Evolutionary conservation across 2,113 vertebrate genomes (phyloP), one percentile per base, ranked within the genome.

Genomic region (Perognathus longimembris): DNA sequence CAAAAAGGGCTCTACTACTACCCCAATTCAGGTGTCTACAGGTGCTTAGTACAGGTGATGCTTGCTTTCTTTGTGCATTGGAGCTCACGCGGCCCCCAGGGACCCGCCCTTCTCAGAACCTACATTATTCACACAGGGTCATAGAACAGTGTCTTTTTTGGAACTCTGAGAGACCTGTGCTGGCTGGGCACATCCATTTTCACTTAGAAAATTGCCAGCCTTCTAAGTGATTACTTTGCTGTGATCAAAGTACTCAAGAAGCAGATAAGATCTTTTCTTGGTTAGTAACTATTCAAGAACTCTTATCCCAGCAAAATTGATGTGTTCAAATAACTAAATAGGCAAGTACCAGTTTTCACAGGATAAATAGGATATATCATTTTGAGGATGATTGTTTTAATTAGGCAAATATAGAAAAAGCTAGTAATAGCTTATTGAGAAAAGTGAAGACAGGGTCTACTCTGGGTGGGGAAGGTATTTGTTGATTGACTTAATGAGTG

Each of bases 181-280:
- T 90, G 82, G 67, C 82, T 70, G 38, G 34, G 36, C 34, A 30
- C 59, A 34, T 88, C 71, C 6, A 7, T 76, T 95, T 79, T 71
- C 93, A 84, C 90, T 92, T 89, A 94, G 87, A 74, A 90, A 86
- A 91, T 81, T 87, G 45, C 40, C 76, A 50, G 42, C 42, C 67
- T 74, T 34, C 75, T 91, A 76, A 93, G 28, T 71, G 78, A 89
- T 87, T 85, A 1, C 73, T 95, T 93, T 77, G 17, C 81, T 79
- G 6, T 50, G 32, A 76, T 45, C 57, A 0, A 84, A 93, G 32
- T 93, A 40, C 24, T 92, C 67, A 36, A 36, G 69, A 84, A 28
- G 74, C 88, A 94, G 73, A 82, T 77, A 83, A 59, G 45, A 85
- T 95, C 66, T 87, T 79, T 80, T 88, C n/a, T 92, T 79, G 30